These are phyloP conservation scores for Caenorhabditis sp. DNA, from an alignment of 2,888 invertebrate species.

Conservation along the genomic window DNA sequence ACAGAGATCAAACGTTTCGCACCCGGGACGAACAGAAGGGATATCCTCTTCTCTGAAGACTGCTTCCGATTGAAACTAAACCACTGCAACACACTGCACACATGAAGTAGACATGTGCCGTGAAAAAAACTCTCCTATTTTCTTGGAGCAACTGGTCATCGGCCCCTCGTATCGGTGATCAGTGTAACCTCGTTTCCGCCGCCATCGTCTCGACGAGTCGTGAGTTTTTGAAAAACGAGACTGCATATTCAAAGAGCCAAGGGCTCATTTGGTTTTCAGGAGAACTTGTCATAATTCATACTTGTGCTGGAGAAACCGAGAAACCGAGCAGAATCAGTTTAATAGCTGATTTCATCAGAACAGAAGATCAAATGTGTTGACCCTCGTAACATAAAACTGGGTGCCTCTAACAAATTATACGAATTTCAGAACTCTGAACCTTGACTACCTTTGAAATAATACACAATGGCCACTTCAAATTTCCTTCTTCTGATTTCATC, in stretches of 20 bases:
- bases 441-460: background rate
- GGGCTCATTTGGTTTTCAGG: conserved; percentile 21
- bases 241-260: conserved; percentile 14
- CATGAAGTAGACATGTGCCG: conserved; percentile 45
- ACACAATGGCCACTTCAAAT: background rate
- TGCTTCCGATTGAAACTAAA: conserved; percentile 4
- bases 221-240: conserved; percentile 34
- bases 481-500: background rate
- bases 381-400: background rate
- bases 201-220: conserved; percentile 17
- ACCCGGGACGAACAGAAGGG: conserved; percentile 26
- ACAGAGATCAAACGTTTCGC: conserved; percentile 42
- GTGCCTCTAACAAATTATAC: background rate
- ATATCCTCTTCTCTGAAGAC: conserved; percentile 30
- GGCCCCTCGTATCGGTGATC: conserved; percentile 38
- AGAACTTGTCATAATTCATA: conserved; percentile 38
- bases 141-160: conserved; percentile 34
- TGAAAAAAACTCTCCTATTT: background rate
- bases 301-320: background rate
- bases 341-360: conserved; percentile 10
- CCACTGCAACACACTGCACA: conserved; percentile 4
- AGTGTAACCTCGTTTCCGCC: conserved; percentile 30
- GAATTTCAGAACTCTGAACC: background rate
- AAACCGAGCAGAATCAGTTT: background rate
- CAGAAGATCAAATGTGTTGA: conserved; percentile 1